Evolutionary conservation across 92 coral and sea anemone species (phyloP).

Genomic region (Palythoa grandis): DNA sequence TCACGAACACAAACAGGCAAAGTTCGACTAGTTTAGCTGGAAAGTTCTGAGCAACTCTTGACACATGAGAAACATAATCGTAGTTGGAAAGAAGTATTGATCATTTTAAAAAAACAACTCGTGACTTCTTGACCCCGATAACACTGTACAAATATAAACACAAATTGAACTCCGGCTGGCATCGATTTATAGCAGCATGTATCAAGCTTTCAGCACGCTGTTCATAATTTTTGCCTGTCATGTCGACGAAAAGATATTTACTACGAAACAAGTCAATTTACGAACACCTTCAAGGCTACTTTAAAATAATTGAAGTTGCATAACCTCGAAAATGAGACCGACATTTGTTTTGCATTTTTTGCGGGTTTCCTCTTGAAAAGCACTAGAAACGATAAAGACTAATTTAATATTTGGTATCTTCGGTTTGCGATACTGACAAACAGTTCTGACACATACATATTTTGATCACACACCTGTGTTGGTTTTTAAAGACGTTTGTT

Average conservation of each 20-base stretch:
- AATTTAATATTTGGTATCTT: not conserved
- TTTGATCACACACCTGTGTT: not conserved
- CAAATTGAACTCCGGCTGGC: too few species aligned
- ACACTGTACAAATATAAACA: too few species aligned
- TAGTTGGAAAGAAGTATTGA: too few species aligned
- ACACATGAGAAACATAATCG: too few species aligned
- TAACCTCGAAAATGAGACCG: not conserved
- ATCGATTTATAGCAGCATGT: too few species aligned
- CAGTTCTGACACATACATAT: not conserved
- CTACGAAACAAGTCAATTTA: not conserved
- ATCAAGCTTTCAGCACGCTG: conserved; percentile 4
- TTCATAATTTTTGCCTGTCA: conserved; percentile 21
- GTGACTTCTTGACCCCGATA: too few species aligned
- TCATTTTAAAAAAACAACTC: too few species aligned
- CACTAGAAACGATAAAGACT: not conserved
- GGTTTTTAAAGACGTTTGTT: not conserved
- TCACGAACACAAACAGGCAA: too few species aligned
- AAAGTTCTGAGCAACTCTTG: too few species aligned
- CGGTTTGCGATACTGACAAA: conserved; percentile 1
- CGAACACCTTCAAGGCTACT: not conserved
- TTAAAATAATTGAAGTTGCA: not conserved
- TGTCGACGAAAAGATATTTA: not conserved
- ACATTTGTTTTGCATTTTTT: not conserved
- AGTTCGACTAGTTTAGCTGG: too few species aligned
- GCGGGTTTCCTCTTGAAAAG: not conserved